Base-by-base conservation (phyloP, 2,797 vertebrate species). In the Gymnopithys bicolor region DNA sequence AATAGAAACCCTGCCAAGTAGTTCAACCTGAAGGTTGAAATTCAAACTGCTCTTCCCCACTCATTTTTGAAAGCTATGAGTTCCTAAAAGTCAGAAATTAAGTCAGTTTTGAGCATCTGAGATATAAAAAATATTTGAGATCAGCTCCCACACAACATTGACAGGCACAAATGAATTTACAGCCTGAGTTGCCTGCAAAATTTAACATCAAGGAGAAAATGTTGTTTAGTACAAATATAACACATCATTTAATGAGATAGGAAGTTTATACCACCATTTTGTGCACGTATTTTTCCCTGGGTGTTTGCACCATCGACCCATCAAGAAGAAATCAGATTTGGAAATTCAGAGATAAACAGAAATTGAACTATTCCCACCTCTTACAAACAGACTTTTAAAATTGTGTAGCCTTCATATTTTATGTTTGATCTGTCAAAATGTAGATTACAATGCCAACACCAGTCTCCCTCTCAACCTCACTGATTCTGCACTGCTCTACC, bases 131-230 rank as follows among this genome's bases (percentile, higher is more conserved):
- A 30, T 7, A 19, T 30, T 35, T 59, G 32, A 43, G 25, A 46
- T 55, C 0, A 3, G 12, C 37, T 64, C 16, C n/a, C 35, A 28
- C 41, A 28, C 5, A 25, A 22, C 19, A 23, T 0, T 37, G 39
- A 13, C 27, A 71, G n/a, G 23, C 33, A 84, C 24, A 37, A 43
- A 56, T 21, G 16, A 13, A 13, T 33, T 33, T 48, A 52, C 9
- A 7, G 35, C 13, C 23, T n/a, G 23, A 55, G 16, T 37, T 30
- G 28, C 19, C 27, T 66, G 33, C 32, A 59, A 67, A 53, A 18
- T 23, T 53, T 49, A 33, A 64, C 4, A 43, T 19, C 13, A 49
- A 17, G 8, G 2, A 32, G 32, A 10, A 90, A 19, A 66, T 30
- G 8, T 9, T 58, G 6, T 33, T 56, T 64, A 52, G 23, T 52